Evolutionary conservation across 2,888 invertebrate genomes (phyloP).

Genomic region (Mimas tiliae): DNA sequence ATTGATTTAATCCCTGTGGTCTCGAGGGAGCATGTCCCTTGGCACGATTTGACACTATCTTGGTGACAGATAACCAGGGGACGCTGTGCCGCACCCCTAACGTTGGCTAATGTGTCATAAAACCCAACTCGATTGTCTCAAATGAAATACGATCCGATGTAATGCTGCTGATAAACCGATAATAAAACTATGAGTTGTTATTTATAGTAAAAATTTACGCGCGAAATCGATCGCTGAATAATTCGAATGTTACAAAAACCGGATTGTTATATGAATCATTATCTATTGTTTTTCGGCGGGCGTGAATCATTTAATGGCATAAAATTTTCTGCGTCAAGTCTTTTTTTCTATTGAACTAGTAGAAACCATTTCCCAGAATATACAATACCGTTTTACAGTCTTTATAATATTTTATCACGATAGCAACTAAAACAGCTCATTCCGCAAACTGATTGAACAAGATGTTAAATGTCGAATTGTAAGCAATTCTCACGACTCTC

Average conservation of each 20-base stretch:
- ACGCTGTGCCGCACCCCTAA: slow-evolving; percentile 50
- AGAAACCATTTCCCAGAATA: neutral
- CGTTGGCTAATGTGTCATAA: slow-evolving; percentile 77
- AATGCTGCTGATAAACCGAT: slow-evolving; percentile 59
- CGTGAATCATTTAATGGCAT: neutral
- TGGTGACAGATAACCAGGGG: slow-evolving; percentile 72
- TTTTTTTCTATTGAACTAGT: neutral
- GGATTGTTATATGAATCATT: neutral
- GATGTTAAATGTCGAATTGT: slow-evolving; percentile 50
- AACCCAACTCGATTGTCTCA: slow-evolving; percentile 74
- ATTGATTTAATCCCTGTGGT: slow-evolving; percentile 52
- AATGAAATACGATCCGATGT: slow-evolving; percentile 58
- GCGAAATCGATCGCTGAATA: slow-evolving; percentile 21
- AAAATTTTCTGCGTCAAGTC: neutral
- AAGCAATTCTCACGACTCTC: slow-evolving; percentile 76
- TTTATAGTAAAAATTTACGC: slow-evolving; percentile 29
- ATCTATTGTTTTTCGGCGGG: neutral
- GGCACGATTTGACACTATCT: slow-evolving; percentile 76
- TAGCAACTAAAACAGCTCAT: slow-evolving; percentile 37
- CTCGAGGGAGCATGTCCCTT: slow-evolving; percentile 57
- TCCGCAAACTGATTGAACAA: slow-evolving; percentile 42
- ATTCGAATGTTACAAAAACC: slow-evolving; percentile 28
- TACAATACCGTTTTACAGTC: neutral
- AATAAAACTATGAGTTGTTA: slow-evolving; percentile 50
- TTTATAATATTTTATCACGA: slow-evolving; percentile 30